Base-by-base conservation (phyloP, 1,140 invertebrate genomes). In the Hylyphantes graminicola region DNA sequence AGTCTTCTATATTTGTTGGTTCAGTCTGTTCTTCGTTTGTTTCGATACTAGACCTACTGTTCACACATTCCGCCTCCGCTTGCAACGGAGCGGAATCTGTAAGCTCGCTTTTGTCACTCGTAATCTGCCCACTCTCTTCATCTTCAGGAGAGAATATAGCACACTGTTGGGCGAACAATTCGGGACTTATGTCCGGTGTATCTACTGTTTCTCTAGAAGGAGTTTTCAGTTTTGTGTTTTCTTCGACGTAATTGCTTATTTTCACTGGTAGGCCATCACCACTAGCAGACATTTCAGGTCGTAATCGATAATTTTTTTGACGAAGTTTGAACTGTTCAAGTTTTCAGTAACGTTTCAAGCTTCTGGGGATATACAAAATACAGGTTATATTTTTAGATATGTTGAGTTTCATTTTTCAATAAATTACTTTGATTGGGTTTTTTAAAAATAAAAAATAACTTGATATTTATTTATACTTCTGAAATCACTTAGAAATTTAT, bases 101-200 rank as follows among this genome's bases (percentile, higher is more conserved):
- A 68, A 80, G 67, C 64, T 80, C 77, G 19, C n/a, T 80, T 80
- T 80, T 78, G 67, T 78, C 61, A 64, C 76, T 78, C 67, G 54
- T 64, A 78, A 19, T 55, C 48, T 78, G 54, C 63, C 50, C 61
- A 65, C 13, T 61, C 35, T 35, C 35, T 80, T 70, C 63, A 80
- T 80, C 65, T 57, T 80, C 77, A 17, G 77, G 35, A 19, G 51
- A 53, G 57, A 67, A 80, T 7, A 70, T 55, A 70, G 54, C n/a
- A 67, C 54, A 70, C 51, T 80, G 68, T 50, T 54, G 53, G 17
- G 19, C 54, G 48, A 80, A 70, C 21, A 53, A 19, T 21, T 80
- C 77, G 50, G 54, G 13, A 79, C 57, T 68, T 2, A 35, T 35
- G 35, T 35, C 35, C 2, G 35, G 35, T 55, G 15, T 54, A n/a